Conservation (phyloP, 2,888 invertebrate genomes). For the Schrankia costaestrigalis region DNA sequence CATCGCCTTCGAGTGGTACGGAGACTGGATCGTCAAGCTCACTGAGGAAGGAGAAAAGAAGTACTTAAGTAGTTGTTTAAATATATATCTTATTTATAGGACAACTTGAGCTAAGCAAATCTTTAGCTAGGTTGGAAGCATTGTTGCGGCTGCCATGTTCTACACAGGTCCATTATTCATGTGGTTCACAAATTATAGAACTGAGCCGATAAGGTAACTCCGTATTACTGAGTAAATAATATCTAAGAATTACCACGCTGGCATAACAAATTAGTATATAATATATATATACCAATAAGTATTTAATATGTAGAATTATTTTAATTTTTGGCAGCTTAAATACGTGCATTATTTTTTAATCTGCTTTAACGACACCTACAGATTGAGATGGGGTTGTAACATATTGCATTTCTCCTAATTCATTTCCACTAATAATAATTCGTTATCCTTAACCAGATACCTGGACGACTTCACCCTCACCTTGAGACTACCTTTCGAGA, state of each 20-base stretch:
- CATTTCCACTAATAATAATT: background rate
- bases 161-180: too few species aligned
- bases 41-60: slow-evolving; percentile 56
- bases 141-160: too few species aligned
- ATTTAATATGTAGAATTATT: background rate
- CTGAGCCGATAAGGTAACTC: too few species aligned
- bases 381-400: too few species aligned
- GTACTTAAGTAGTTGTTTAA: slow-evolving; percentile 34
- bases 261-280: too few species aligned
- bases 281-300: too few species aligned
- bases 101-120: background rate
- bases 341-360: background rate
- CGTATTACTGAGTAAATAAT: too few species aligned
- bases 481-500: slow-evolving; percentile 79
- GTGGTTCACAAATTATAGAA: too few species aligned
- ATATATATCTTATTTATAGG: background rate
- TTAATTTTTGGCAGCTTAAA: background rate
- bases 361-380: too few species aligned
- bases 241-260: too few species aligned
- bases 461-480: slow-evolving; percentile 69
- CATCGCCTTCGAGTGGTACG: slow-evolving; percentile 57
- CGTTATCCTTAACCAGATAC: slow-evolving; percentile 48
- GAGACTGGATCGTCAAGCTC: slow-evolving; percentile 54
- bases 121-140: too few species aligned
- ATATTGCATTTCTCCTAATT: background rate